A percentile compares a stretch with the other conserved stretches of the same genome.
Evolutionary conservation across 2,888 invertebrate species (phyloP).

Genomic region (Entomobrya proxima): DNA sequence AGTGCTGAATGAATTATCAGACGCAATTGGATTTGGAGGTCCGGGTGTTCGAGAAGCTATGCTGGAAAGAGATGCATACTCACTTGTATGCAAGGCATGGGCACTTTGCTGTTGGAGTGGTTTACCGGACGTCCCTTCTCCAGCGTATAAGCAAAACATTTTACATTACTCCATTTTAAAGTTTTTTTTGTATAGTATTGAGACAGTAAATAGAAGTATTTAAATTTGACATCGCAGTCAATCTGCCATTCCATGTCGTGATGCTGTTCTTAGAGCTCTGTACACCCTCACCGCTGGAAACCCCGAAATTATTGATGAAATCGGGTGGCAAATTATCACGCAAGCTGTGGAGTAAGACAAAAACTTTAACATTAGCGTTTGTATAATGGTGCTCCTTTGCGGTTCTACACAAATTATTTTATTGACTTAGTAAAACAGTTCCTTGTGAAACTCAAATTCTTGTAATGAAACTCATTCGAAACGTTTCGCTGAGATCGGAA

Average conservation of each 20-base stretch:
- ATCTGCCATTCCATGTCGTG: conserved; percentile 40
- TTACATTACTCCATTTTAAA: background rate
- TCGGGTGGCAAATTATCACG: conserved; percentile 66
- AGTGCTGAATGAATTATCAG: conserved; percentile 5
- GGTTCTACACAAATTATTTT: background rate
- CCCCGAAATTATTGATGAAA: conserved; percentile 67
- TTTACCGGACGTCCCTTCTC: conserved; percentile 14
- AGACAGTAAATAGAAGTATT: background rate
- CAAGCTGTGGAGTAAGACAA: conserved; percentile 70
- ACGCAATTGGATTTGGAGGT: conserved; percentile 44
- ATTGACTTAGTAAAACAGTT: conserved; percentile 15
- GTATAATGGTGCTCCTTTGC: too few species aligned
- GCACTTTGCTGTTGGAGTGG: conserved; percentile 65
- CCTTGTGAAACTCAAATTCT: conserved; percentile 55
- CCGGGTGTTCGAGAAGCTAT: conserved; percentile 50
- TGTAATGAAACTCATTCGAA: conserved; percentile 66
- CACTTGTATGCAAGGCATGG: conserved; percentile 62
- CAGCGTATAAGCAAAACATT: conserved; percentile 16
- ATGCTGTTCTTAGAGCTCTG: conserved; percentile 64
- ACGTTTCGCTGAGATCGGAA: conserved; percentile 71
- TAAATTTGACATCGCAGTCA: conserved; percentile 34
- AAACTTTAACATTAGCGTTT: too few species aligned
- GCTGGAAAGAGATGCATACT: conserved; percentile 56
- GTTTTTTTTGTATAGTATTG: background rate
- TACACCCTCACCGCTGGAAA: conserved; percentile 65